Base-by-base conservation (phyloP, 2,113 vertebrate species). In the Origma solitaria region DNA sequence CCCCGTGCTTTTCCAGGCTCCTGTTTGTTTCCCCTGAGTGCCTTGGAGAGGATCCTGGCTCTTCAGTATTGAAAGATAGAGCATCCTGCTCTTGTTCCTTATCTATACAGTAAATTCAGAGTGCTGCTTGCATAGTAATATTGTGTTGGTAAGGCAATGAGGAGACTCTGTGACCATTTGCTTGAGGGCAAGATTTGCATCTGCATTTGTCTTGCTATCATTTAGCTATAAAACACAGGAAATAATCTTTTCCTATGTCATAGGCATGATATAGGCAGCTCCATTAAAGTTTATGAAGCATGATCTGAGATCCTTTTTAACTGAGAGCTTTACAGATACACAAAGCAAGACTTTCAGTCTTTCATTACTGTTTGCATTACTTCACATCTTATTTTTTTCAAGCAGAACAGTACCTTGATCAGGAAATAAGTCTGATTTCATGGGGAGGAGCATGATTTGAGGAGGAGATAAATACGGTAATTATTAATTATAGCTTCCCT, bases 231-330 rank as follows among this genome's bases (percentile, higher is more conserved):
- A 96, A 96, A 77, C 88, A 65, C 30, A 65, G 75, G 88, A 61
- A 95, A 49, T 71, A 92, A 96, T 95, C 73, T 91, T 91, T 45
- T 76, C 53, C 58, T 82, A 3, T 78, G 81, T 85, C 81, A 89
- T 13, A 91, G 49, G 65, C 87, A 83, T 70, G 69, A 92, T 89
- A 92, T 38, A 83, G 83, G 66, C 89, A 91, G 53, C 77, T 94
- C 84, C 89, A 80, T 96, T 94, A 92, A 89, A 89, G 70, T 96
- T 97, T 95, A 95, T 82, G 86, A 90, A 92, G 91, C 90, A 38
- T 85, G 85, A 53, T 69, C 61, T 33, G 37, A 82, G 62, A 87
- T 94, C 40, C 45, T 94, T 68, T 95, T 64, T 35, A 65, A 94
- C 50, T 54, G 42, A 87, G 50, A 78, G 65, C 65, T 64, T 78